Conservation (phyloP, 30 jellyfish, hydroid and myxozoan genomes). For the Hydractinia echinata region DNA sequence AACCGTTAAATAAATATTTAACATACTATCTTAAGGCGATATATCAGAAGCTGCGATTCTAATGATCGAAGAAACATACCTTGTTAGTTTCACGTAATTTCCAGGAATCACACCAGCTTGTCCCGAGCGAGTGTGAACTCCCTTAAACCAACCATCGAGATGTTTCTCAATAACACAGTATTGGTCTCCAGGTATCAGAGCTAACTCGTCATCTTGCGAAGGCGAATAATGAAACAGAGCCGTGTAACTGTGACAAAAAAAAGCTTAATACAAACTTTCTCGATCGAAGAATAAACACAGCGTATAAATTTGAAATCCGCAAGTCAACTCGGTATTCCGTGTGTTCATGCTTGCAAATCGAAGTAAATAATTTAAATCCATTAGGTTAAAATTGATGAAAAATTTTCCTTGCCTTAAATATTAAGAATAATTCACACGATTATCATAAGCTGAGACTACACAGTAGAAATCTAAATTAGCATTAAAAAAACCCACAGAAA, state of each 20-base stretch:
- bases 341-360: too few relatives aligned
- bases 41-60: background rate
- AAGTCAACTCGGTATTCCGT: too few relatives aligned
- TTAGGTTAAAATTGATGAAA: too few relatives aligned
- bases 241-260: conserved; percentile 16
- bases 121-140: conserved; percentile 44
- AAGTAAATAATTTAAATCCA: too few relatives aligned
- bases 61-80: conserved; percentile 29
- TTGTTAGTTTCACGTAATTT: conserved; percentile 57
- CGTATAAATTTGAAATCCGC: background rate
- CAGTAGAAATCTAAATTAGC: too few relatives aligned
- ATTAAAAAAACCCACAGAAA: too few relatives aligned
- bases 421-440: too few relatives aligned
- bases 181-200: conserved; percentile 61
- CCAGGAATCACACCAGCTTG: conserved; percentile 76
- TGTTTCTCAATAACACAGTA: conserved; percentile 53
- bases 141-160: conserved; percentile 80
- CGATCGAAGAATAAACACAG: background rate
- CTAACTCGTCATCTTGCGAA: conserved; percentile 59
- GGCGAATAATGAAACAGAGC: conserved; percentile 49
- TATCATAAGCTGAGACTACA: too few relatives aligned
- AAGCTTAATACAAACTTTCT: background rate
- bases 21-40: background rate
- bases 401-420: too few relatives aligned
- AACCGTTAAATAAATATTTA: background rate